phyloP scores from a whole-genome alignment of 2,888 invertebrate genomes.

The Eurois occulta region DNA sequence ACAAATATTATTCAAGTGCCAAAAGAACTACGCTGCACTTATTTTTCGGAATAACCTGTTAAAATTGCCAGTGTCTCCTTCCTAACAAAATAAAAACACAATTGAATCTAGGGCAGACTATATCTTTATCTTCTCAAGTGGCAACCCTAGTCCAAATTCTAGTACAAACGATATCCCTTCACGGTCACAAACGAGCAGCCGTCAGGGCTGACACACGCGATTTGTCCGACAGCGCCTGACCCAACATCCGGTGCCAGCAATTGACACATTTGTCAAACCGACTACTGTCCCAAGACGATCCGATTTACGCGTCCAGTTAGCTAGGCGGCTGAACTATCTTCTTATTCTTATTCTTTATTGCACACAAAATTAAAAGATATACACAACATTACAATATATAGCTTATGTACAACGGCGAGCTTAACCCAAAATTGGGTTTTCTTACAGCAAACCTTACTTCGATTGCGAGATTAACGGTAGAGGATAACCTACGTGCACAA shows the following conservation, averaged over 20 bases:
- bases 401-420: too few species aligned
- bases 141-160: conserved; percentile 56
- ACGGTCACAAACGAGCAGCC: conserved; percentile 70
- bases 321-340: conserved; percentile 2
- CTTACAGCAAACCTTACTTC: too few species aligned
- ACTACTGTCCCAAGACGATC: conserved; percentile 69
- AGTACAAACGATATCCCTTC: conserved; percentile 61
- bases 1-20: background rate
- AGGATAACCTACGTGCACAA: too few species aligned
- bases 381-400: too few species aligned
- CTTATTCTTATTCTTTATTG: too few species aligned
- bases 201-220: conserved; percentile 78
- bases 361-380: too few species aligned
- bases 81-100: background rate
- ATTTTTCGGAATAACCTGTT: background rate
- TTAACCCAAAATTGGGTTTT: too few species aligned
- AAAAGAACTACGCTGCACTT: accelerated
- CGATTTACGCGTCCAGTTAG: conserved; percentile 45
- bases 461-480: too few species aligned
- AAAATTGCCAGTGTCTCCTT: background rate
- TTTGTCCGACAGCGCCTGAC: conserved; percentile 77
- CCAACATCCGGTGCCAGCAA: conserved; percentile 79
- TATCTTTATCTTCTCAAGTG: background rate
- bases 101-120: background rate
- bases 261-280: conserved; percentile 85